Base-by-base conservation (phyloP, 2,888 invertebrate genomes). In the Cyclophora punctaria region DNA sequence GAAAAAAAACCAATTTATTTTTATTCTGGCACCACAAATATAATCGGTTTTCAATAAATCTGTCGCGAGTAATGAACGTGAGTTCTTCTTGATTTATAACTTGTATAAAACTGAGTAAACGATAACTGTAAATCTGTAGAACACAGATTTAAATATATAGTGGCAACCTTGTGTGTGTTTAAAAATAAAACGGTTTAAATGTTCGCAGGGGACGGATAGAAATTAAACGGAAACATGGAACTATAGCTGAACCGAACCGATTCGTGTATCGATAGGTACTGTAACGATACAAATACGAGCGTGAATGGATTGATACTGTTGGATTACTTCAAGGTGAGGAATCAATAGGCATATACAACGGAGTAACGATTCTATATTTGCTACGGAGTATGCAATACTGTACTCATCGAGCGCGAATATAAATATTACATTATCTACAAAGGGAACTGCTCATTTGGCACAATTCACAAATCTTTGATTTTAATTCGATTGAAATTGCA, bases 181-280 rank as follows among this genome's bases (percentile, higher is more conserved):
- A 72, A 73, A 75, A 73, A 73, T 73, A 73, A 68, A 62, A 57
- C 47, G 60, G 60, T 59, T 56, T 41, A 58, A 64, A 57, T 63
- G 64, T 63, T 64, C 56, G 65, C 63, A 62, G 66, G 61, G 66
- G 66, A 67, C 63, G 66, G 54, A 47, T 64, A 52, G 47, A 60
- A 62, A 55, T 54, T 59, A 63, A 66, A 60, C 64, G 64, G 64
- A 67, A 67, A 64, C 61, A 57, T 66, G 60, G 4, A 37, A 37
- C 5, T 5, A 37, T 37, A 37, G 37, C 5, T 4, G 34, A 55
- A 53, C 48, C 56, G 44, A 20, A 20, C 47, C 47, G 47, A 53
- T 50, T 44, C 35, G 44, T 46, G 52, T 50, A 49, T 50, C 46
- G 37, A 37, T 37, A 5, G 3, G 37, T 37, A n/a, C n/a, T n/a